Evolutionary conservation across 2,113 vertebrate species (phyloP), one percentile per base, ranked within the genome.

Genomic region (Coptodon bakossiorum): DNA sequence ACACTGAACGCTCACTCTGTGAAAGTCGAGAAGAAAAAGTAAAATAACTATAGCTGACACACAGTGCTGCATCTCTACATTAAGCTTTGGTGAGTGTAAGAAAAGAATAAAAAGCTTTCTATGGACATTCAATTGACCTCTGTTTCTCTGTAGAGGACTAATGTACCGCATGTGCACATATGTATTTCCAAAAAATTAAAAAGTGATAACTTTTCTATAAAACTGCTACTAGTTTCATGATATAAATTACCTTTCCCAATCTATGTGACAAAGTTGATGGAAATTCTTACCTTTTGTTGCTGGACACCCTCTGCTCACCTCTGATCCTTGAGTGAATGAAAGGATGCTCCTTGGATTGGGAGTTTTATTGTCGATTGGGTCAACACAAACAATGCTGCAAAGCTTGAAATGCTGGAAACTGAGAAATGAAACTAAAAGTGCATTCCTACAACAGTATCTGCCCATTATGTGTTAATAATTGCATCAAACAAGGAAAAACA

Each of bases 161-260:
- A 66, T 7, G 6, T 66, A 14, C 66, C 0, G 0, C 36, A 43
- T 43, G n/a, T 40, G n/a, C 34, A 68, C 31, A 7, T 36, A 12
- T 0, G 31, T 6, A 7, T 36, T n/a, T 66, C 17, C 17, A 66
- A 66, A 19, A 66, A 66, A n/a, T 34, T n/a, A 2, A 66, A 63
- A 66, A 66, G 31, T 0, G 1, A 29, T 0, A 29, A 59, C 16
- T 36, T 63, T 63, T 36, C 29, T 63, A 3, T 34, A 19, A 36
- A 63, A 19, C 29, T 36, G 16, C 31, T 34, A 1, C 10, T 68
- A 59, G 24, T 3, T 59, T 2, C 7, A 29, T 59, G 56, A 27
- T 59, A 59, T 29, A 59, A 59, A 59, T 59, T 14, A 59, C 56
- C 7, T 0, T 57, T 59, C 13, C 19, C 24, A 59, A 7, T 59